Percentiles rank a stretch among this genome's conserved stretches.
Conservation (phyloP, 35 echinoderm and acorn worm genomes). For the Ophioderma brevispina region DNA sequence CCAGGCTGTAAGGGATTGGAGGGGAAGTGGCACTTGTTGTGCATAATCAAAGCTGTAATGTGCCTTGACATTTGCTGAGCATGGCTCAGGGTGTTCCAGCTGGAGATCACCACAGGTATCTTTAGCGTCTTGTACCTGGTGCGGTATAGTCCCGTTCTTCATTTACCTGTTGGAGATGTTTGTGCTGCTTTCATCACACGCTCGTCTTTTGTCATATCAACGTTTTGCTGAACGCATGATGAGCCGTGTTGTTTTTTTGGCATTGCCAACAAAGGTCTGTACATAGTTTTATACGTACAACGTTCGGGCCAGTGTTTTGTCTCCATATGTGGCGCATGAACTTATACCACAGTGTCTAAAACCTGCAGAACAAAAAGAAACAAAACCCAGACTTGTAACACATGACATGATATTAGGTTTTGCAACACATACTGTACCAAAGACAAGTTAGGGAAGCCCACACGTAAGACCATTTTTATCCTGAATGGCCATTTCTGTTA, state of each 20-base stretch:
- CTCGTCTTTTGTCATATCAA: constrained; percentile 7
- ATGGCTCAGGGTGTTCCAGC: constrained; percentile 18
- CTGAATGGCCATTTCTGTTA: no score
- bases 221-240: constrained; percentile 18
- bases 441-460: no score
- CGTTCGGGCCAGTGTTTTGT: constrained; percentile 22
- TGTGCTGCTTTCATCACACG: neutral
- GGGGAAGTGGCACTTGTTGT: constrained; percentile 65
- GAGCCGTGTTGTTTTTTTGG: constrained; percentile 49
- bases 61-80: constrained; percentile 12
- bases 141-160: neutral
- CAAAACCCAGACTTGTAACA: no score
- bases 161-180: constrained; percentile 5
- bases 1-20: constrained; percentile 61
- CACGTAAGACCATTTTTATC: no score
- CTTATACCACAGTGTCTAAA: no score
- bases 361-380: no score
- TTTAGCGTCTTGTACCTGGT: neutral
- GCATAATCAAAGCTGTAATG: constrained; percentile 81
- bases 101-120: neutral
- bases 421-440: no score
- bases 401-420: no score
- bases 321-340: no score
- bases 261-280: constrained; percentile 69
- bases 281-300: constrained; percentile 6